Evolutionary conservation across 2,888 invertebrate species (phyloP), one percentile per base, ranked within the genome.

Genomic region (Nomada fabriciana): DNA sequence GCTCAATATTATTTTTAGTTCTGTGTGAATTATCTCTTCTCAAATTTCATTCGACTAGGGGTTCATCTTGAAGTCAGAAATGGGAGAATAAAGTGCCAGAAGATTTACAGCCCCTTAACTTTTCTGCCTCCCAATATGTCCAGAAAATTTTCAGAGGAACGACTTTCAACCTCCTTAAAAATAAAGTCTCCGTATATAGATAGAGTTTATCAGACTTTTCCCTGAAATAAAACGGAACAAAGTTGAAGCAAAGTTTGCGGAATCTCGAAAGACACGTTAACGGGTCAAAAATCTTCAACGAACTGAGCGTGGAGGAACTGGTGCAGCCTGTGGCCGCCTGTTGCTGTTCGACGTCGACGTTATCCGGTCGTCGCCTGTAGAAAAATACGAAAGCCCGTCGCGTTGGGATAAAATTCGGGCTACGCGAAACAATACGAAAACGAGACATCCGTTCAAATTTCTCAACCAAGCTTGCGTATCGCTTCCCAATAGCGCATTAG

Each of bases 261-360:
- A 50, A 78, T 55, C 61, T 61, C 67, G 53, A 68, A 68, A 61
- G 77, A 78, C 42, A 59, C 36, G 67, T 67, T 67, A 52, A 52
- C 52, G 60, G 60, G 61, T 23, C 23, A 47, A 61, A 74, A 55
- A 60, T 5, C 60, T 10, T 29, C 13, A 29, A 36, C 59, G 64
- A 64, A 52, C 15, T 18, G 3, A 3, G 36, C 47, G 52, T 72
- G 23, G 68, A 10, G 78, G 52, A 75, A 36, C 42, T 59, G 50
- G 53, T 20, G 64, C 59, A 57, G 67, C 64, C 69, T 60, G 69
- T 76, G 70, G 71, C 80, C 25, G 80, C 80, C 80, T 80, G 80
- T 80, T 80, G 80, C 80, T 80, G 80, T 20, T 20, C 75, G 11
- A 65, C 64, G 65, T 47, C 55, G 67, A 55, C 23, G 52, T 23